Evolutionary conservation across 1,140 invertebrate species (phyloP).

Genomic region (Diorhabda sublineata): DNA sequence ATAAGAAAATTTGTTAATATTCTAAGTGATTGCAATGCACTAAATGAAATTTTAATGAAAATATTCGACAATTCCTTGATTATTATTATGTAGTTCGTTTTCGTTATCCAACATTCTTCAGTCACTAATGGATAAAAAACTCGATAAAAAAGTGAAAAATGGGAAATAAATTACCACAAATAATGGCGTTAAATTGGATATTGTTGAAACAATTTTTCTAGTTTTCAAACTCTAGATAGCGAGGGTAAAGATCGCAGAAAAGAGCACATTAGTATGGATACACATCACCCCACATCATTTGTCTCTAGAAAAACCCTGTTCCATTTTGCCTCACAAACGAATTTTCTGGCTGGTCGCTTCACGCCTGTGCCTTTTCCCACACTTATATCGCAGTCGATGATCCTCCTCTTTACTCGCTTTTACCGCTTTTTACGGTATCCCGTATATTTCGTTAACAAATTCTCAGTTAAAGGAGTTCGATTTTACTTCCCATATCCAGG

Average conservation of each 20-base stretch:
- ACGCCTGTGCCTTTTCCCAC: constrained; percentile 33
- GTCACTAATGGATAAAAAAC: no score
- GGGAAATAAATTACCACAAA: constrained; percentile 14
- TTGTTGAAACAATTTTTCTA: constrained; percentile 23
- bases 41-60: no score
- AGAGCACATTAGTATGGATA: constrained; percentile 43
- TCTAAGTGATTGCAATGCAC: no score
- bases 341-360: constrained; percentile 44
- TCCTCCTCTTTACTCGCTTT: constrained; percentile 28
- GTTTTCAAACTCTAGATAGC: constrained; percentile 21
- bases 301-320: constrained; percentile 46
- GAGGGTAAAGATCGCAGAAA: constrained; percentile 15
- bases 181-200: constrained; percentile 20
- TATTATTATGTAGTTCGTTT: no score
- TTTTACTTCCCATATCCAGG: background rate
- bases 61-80: no score
- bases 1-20: no score
- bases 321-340: constrained; percentile 48
- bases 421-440: constrained; percentile 30
- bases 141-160: background rate
- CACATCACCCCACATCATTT: constrained; percentile 45
- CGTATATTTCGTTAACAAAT: constrained; percentile 30
- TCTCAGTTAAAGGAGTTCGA: constrained; percentile 12
- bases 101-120: no score
- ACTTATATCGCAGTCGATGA: constrained; percentile 31